A percentile compares a stretch with the other conserved stretches of the same genome.
phyloP scores from a whole-genome alignment of 2,888 invertebrate species.

The Globia sparganii region DNA sequence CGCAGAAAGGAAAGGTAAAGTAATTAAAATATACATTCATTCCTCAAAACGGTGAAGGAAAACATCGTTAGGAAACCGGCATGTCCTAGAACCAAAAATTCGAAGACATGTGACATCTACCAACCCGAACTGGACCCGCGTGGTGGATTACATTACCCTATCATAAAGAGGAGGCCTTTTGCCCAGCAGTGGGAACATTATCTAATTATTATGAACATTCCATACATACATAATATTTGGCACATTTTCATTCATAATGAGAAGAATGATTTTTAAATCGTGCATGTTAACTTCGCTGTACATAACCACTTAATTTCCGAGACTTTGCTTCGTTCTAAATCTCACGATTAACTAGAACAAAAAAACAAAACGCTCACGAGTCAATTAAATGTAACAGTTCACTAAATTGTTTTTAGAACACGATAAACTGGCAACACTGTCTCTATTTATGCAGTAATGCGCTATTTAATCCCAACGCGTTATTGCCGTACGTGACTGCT shows the following conservation, averaged over 20 bases:
- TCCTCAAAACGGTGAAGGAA: not conserved
- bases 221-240: not conserved
- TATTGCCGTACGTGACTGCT: conserved; percentile 50
- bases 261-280: no score
- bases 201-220: not conserved
- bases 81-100: not conserved
- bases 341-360: not conserved
- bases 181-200: not conserved
- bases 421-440: conserved; percentile 18
- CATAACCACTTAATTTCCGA: not conserved
- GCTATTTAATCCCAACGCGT: conserved; percentile 34
- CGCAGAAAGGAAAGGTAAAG: not conserved
- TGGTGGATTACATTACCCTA: not conserved
- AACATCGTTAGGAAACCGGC: not conserved
- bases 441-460: conserved; percentile 45
- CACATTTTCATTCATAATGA: not conserved
- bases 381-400: conserved; percentile 16
- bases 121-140: no score
- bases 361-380: conserved; percentile 13
- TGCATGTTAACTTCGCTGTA: not conserved
- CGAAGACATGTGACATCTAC: not conserved
- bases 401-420: conserved; percentile 30
- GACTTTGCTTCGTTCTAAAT: not conserved
- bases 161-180: not conserved
- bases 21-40: not conserved